These are phyloP conservation scores for Parus major DNA, from an alignment of 2,113 vertebrate species.

Conservation along the genomic window DNA sequence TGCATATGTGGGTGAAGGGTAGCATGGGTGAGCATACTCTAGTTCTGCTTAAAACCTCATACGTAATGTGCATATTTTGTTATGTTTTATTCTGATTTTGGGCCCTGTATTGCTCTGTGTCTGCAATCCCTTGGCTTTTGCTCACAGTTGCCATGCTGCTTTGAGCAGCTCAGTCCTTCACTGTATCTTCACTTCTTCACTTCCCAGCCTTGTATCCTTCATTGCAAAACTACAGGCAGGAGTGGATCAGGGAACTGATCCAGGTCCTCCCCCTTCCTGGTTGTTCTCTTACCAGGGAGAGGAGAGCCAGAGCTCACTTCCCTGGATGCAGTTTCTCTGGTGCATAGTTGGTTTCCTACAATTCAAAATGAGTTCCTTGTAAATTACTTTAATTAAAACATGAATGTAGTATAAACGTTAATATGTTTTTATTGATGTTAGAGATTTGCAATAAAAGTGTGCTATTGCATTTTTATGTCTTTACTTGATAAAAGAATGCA, in stretches of 20 bases:
- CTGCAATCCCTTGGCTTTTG: neutral
- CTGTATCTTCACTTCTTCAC: neutral
- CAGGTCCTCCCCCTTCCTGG: neutral
- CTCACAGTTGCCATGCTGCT: fast-evolving
- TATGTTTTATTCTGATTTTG: neutral
- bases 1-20: neutral
- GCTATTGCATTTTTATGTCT: neutral
- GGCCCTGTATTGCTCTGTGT: neutral
- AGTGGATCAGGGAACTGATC: neutral
- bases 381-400: neutral
- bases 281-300: neutral
- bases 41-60: neutral
- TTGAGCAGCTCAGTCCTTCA: neutral
- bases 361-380: neutral
- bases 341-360: neutral
- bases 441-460: neutral
- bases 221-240: neutral
- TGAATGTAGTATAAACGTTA: neutral
- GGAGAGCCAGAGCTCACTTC: neutral
- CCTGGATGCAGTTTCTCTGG: neutral
- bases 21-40: neutral
- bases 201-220: neutral
- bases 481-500: neutral
- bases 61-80: neutral
- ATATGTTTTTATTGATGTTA: neutral